A percentile compares a stretch with the other conserved stretches of the same genome.
These are phyloP conservation scores for Anniella stebbinsi DNA, from an alignment of 2,797 vertebrate genomes.

Conservation along the genomic window DNA sequence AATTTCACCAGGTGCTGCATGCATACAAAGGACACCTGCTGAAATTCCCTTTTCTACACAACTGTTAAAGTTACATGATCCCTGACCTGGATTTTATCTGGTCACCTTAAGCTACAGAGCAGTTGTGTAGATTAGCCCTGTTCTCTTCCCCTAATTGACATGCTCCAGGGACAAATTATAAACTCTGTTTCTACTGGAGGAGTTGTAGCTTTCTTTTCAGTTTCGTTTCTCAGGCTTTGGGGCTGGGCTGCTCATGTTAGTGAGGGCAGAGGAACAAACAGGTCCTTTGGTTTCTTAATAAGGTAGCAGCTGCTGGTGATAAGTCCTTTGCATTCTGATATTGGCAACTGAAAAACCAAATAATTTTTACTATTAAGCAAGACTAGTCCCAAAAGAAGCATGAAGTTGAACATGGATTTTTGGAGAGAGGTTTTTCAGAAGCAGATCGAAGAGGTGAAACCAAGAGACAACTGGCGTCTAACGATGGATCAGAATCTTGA, in stretches of 20 bases:
- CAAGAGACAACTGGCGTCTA: constrained; percentile 62
- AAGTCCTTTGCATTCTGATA: not conserved
- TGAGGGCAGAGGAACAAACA: not conserved
- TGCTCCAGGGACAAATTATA: not conserved
- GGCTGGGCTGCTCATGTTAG: not conserved
- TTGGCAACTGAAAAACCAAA: not conserved
- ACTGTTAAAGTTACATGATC: no score
- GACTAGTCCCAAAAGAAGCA: constrained; percentile 42
- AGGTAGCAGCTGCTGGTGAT: no score
- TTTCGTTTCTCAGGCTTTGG: constrained; percentile 11
- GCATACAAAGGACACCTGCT: no score
- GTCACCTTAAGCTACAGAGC: no score
- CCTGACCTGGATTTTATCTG: no score
- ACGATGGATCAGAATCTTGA: constrained; percentile 72
- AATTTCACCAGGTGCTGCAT: no score
- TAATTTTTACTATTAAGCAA: not conserved
- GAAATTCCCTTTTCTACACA: no score
- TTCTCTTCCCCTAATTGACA: not conserved
- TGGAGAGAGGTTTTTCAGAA: constrained; percentile 75
- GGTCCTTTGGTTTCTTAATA: not conserved
- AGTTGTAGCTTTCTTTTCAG: not conserved
- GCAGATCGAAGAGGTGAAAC: constrained; percentile 57
- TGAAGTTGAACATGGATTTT: constrained; percentile 69
- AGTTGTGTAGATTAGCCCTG: no score
- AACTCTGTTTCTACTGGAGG: no score